Evolutionary conservation across 2,888 invertebrate species (phyloP).

Genomic region (Julus scandinavius): DNA sequence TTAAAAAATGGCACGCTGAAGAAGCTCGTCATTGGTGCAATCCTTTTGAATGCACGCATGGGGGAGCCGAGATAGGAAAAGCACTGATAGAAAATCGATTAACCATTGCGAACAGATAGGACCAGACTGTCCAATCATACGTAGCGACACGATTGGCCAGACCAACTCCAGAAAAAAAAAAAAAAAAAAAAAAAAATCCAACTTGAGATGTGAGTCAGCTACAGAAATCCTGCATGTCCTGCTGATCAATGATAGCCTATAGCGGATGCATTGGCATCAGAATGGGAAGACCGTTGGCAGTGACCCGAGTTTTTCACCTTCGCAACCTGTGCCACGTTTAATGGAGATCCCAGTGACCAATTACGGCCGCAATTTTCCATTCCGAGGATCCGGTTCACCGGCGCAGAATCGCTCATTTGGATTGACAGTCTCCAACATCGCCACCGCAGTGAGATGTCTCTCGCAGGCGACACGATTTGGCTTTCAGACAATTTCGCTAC

Average conservation of each 20-base stretch:
- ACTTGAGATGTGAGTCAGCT: neutral
- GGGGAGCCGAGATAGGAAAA: constrained; percentile 4
- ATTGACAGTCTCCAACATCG: neutral
- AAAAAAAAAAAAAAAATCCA: neutral
- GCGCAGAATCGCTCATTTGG: neutral
- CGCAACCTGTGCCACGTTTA: neutral
- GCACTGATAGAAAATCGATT: constrained; percentile 42
- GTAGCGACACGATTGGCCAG: neutral
- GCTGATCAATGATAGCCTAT: neutral
- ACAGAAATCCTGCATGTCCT: neutral
- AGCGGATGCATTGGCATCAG: no score
- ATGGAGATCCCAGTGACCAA: constrained; percentile 21
- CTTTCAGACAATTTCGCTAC: neutral
- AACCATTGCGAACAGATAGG: neutral
- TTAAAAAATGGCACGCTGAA: neutral
- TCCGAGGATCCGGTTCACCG: neutral
- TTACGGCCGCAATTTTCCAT: neutral
- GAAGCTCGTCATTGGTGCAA: neutral
- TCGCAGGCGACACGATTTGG: constrained; percentile 36
- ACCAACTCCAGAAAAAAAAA: neutral
- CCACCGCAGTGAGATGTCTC: neutral
- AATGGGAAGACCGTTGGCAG: neutral
- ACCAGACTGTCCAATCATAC: neutral
- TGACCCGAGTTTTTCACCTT: constrained; percentile 24
- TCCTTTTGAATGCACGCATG: neutral